phyloP scores from a whole-genome alignment of 2,888 invertebrate species.

The Eilema depressum region DNA sequence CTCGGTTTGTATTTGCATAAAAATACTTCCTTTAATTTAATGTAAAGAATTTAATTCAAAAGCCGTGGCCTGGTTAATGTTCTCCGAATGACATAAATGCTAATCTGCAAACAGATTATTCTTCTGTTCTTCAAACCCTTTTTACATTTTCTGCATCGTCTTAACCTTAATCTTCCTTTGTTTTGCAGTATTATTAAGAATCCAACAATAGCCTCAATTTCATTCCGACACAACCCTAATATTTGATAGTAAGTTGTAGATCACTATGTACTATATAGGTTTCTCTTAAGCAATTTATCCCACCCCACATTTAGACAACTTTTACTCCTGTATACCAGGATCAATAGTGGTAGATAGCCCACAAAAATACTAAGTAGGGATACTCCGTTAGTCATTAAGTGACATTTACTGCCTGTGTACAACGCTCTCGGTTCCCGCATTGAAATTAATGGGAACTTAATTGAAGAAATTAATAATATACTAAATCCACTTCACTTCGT shows the following conservation, averaged over 20 bases:
- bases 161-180: constrained; percentile 35
- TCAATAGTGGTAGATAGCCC: too few relatives aligned
- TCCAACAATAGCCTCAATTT: not conserved
- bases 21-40: constrained; percentile 54
- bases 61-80: constrained; percentile 58
- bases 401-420: too few relatives aligned
- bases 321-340: too few relatives aligned
- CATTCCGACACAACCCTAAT: not conserved
- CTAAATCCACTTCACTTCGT: too few relatives aligned
- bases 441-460: too few relatives aligned
- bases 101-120: constrained; percentile 68
- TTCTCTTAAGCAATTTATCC: too few relatives aligned
- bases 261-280: not conserved
- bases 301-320: too few relatives aligned
- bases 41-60: constrained; percentile 57
- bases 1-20: constrained; percentile 46
- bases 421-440: too few relatives aligned
- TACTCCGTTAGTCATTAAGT: too few relatives aligned
- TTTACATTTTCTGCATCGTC: constrained; percentile 41
- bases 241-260: not conserved
- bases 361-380: too few relatives aligned
- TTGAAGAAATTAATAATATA: too few relatives aligned
- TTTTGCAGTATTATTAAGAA: constrained; percentile 28
- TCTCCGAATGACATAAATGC: constrained; percentile 58
- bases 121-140: constrained; percentile 34